Evolutionary conservation across 1,140 invertebrate genomes (phyloP).

Genomic region (Anastatus disparis): DNA sequence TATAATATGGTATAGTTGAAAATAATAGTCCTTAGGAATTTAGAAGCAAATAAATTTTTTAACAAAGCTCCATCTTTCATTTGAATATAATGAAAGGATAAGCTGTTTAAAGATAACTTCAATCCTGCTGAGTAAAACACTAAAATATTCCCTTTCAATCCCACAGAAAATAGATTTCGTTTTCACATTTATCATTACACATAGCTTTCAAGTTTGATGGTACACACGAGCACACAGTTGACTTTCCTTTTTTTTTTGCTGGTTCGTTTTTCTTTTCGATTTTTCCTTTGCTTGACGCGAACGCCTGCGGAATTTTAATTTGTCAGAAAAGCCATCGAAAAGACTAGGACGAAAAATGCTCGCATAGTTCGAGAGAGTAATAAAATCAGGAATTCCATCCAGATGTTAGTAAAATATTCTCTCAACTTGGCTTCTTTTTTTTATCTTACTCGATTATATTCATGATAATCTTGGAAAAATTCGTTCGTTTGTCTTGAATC

Average conservation of each 20-base stretch:
- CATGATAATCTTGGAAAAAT: conserved; percentile 1
- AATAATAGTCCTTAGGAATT: no score
- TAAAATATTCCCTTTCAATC: background rate
- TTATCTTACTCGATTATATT: background rate
- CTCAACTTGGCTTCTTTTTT: no score
- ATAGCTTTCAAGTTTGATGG: conserved; percentile 7
- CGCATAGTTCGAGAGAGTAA: conserved; percentile 32
- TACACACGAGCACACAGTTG: background rate
- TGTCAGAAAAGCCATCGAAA: conserved; percentile 23
- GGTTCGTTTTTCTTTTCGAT: no score
- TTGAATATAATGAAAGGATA: no score
- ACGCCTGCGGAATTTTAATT: conserved; percentile 38
- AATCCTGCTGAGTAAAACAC: background rate
- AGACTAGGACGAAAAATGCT: conserved; percentile 19
- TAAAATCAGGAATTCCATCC: conserved; percentile 36
- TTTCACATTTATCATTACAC: conserved; percentile 9
- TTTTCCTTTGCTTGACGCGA: conserved; percentile 25
- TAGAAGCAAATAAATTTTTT: no score
- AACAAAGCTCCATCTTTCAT: no score
- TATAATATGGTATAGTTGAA: no score
- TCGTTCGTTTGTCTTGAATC: background rate
- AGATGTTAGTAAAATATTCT: conserved; percentile 29
- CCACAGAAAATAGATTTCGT: conserved; percentile 4
- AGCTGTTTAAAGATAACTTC: no score
- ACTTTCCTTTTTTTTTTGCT: no score